Percentiles rank a stretch among this genome's conserved stretches.
Conservation (phyloP, 1,140 invertebrate genomes). For the Rhynchophorus ferrugineus region DNA sequence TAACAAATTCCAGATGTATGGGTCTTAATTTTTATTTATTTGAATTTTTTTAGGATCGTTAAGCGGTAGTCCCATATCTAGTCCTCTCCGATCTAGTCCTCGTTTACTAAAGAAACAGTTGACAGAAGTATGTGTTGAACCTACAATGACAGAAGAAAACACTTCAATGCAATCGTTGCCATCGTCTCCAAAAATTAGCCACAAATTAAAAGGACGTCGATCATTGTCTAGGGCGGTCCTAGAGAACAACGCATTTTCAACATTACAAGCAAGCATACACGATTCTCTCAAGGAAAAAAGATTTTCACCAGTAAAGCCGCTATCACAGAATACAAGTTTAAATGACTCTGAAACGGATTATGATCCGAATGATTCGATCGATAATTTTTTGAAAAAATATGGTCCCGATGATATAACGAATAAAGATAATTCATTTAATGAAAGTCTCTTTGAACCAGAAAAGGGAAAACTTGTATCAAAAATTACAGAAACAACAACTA, state of each 20-base stretch:
- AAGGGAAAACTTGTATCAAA: constrained; percentile 2
- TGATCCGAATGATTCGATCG: constrained; percentile 7
- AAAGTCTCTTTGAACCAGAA: background rate
- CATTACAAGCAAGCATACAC: constrained; percentile 7
- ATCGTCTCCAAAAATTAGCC: background rate
- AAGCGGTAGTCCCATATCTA: constrained; percentile 2
- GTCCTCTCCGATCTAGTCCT: constrained; percentile 13
- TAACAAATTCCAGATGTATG: no score
- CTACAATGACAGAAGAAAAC: no score
- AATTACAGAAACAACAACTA: constrained; percentile 3
- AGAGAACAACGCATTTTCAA: constrained; percentile 29
- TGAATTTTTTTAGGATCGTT: constrained; percentile 13
- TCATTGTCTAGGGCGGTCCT: constrained; percentile 30
- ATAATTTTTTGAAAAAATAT: constrained; percentile 6
- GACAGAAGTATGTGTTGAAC: no score
- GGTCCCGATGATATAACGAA: background rate
- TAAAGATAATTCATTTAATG: background rate
- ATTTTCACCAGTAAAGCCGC: background rate
- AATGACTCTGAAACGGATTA: constrained; percentile 8
- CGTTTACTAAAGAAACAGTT: constrained; percentile 11
- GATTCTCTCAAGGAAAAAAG: constrained; percentile 4
- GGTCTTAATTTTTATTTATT: constrained; percentile 9
- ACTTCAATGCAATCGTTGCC: background rate
- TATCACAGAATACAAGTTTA: constrained; percentile 1
- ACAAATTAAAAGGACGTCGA: constrained; percentile 19